These are phyloP conservation scores for Pelodiscus sinensis DNA, from an alignment of 2,113 vertebrate species.

Conservation along the genomic window DNA sequence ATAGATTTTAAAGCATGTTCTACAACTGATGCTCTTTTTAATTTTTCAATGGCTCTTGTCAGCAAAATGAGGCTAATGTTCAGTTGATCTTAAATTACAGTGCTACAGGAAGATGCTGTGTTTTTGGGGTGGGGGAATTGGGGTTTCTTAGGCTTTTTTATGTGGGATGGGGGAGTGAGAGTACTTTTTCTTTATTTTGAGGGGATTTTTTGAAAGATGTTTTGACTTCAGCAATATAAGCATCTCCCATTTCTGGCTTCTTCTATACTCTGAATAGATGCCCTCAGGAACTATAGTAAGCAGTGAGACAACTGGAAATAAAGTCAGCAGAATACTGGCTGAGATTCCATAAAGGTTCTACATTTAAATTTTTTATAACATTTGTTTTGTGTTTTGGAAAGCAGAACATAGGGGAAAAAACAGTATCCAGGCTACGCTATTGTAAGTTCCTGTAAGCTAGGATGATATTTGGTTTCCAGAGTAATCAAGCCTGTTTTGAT, in stretches of 20 bases:
- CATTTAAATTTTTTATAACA: constrained; percentile 51
- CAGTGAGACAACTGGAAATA: neutral
- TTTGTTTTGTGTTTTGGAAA: constrained; percentile 14
- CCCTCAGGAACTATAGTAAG: constrained; percentile 6
- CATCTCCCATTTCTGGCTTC: neutral
- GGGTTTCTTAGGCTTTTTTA: neutral
- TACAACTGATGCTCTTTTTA: constrained; percentile 36
- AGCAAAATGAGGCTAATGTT: constrained; percentile 35
- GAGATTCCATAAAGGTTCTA: constrained; percentile 26
- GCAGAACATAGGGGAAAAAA: neutral
- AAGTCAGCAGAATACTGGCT: neutral
- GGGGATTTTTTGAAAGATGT: neutral
- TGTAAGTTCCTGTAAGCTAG: neutral
- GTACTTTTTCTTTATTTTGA: neutral
- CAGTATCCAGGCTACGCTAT: constrained; percentile 4
- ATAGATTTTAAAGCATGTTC: constrained; percentile 15
- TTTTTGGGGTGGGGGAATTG: neutral
- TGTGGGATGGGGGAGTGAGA: neutral
- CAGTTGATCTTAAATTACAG: constrained; percentile 17
- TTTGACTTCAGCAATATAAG: constrained; percentile 5
- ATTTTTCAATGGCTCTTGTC: neutral
- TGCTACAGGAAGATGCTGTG: neutral
- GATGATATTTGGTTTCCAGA: neutral
- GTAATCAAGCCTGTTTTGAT: neutral
- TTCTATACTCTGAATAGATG: constrained; percentile 30